Conservation (phyloP, 53 echinoderm and acorn worm species). For the Apostichopus leukothele region DNA sequence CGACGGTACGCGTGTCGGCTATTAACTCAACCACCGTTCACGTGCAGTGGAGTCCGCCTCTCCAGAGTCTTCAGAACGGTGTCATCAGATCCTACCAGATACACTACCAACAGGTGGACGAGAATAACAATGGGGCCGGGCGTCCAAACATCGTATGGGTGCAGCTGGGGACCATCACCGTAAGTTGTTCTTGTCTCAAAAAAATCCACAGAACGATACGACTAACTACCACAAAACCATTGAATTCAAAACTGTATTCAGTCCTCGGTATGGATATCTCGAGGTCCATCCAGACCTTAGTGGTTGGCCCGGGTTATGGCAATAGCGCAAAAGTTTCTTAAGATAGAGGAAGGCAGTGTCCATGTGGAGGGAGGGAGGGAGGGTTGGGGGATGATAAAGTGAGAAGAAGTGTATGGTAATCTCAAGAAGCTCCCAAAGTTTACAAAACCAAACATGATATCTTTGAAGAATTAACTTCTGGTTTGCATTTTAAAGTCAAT, state of each 20-base stretch:
- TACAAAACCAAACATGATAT: too few relatives aligned
- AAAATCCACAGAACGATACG: background rate
- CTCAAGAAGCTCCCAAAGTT: too few relatives aligned
- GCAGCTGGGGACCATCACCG: conserved; percentile 59
- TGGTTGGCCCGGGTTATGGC: too few relatives aligned
- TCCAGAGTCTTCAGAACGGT: conserved; percentile 72
- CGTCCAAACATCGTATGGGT: conserved; percentile 55
- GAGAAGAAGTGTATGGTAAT: too few relatives aligned
- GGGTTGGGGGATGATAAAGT: too few relatives aligned
- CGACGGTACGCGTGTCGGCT: conserved; percentile 73
- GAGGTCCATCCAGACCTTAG: too few relatives aligned
- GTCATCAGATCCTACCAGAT: conserved; percentile 87
- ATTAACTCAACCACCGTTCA: conserved; percentile 83
- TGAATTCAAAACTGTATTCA: background rate
- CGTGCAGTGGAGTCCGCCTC: conserved; percentile 77
- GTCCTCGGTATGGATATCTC: too few relatives aligned
- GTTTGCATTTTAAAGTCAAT: too few relatives aligned
- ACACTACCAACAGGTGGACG: conserved; percentile 66
- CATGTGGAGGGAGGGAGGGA: too few relatives aligned
- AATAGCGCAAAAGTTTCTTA: too few relatives aligned
- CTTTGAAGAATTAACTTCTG: too few relatives aligned
- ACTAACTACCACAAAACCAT: background rate
- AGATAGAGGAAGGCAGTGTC: too few relatives aligned
- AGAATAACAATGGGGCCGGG: conserved; percentile 59
- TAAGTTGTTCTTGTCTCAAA: conserved; percentile 39